Conservation (phyloP, 2,797 vertebrate genomes). For the Pelobates cultripes region DNA sequence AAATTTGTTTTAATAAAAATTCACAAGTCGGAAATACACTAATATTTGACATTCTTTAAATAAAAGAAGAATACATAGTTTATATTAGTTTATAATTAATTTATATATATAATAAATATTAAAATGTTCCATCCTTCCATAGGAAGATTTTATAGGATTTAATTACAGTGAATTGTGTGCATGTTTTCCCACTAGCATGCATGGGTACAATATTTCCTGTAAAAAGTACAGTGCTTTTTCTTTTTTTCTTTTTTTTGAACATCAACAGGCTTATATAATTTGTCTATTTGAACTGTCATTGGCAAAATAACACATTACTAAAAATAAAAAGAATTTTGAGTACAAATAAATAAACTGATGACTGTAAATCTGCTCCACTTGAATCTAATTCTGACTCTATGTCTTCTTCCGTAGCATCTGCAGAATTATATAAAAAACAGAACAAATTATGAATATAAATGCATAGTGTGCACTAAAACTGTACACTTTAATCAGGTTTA, state of each 20-base stretch:
- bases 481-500: too few species aligned
- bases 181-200: background rate
- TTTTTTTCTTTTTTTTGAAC: background rate
- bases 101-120: slow-evolving; percentile 2
- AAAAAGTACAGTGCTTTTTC: background rate
- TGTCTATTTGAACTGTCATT: background rate
- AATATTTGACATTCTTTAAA: too few species aligned
- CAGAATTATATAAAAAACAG: slow-evolving; percentile 12
- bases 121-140: slow-evolving; percentile 54
- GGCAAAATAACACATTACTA: background rate
- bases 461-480: too few species aligned
- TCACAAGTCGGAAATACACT: too few species aligned
- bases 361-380: slow-evolving; percentile 55
- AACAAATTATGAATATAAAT: background rate
- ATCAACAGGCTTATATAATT: background rate
- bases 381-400: slow-evolving; percentile 63
- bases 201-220: background rate
- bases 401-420: slow-evolving; percentile 73
- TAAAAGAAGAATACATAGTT: too few species aligned
- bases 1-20: too few species aligned
- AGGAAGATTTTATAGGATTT: slow-evolving; percentile 52
- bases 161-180: background rate
- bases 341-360: slow-evolving; percentile 1
- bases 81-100: slow-evolving; percentile 10
- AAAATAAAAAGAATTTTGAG: background rate